Conservation (phyloP, 1,140 invertebrate species). For the Euwallacea similis region DNA sequence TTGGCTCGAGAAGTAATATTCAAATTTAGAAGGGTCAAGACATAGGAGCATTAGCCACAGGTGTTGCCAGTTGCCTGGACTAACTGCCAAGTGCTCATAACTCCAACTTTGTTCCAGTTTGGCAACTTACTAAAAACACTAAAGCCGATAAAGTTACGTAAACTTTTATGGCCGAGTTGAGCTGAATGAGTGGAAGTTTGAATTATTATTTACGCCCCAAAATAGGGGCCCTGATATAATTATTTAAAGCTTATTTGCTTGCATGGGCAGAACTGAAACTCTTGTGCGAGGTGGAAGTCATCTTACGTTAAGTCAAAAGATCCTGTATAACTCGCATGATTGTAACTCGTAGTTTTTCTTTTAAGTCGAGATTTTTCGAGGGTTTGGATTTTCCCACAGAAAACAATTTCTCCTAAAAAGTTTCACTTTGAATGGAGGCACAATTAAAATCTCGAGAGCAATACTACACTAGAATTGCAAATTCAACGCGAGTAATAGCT, state of each 20-base stretch:
- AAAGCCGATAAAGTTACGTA: slow-evolving; percentile 10
- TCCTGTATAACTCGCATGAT: no score
- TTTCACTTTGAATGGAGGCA: slow-evolving; percentile 6
- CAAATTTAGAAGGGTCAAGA: slow-evolving; percentile 18
- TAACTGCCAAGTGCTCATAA: slow-evolving; percentile 17
- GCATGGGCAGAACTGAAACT: no score
- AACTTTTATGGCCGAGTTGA: slow-evolving; percentile 11
- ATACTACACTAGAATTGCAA: slow-evolving; percentile 19
- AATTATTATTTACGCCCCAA: background rate
- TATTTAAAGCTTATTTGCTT: no score
- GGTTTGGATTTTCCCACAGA: background rate
- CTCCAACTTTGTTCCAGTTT: slow-evolving; percentile 11
- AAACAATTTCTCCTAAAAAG: background rate
- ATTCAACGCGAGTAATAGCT: slow-evolving; percentile 7
- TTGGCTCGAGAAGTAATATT: slow-evolving; percentile 15
- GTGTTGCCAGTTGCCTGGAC: slow-evolving; percentile 14
- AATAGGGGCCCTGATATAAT: background rate
- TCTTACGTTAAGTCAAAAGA: no score
- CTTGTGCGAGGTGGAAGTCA: no score
- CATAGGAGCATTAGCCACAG: slow-evolving; percentile 15
- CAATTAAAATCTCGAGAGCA: slow-evolving; percentile 13
- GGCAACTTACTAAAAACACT: background rate
- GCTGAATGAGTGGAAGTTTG: background rate
- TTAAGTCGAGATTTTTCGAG: background rate
- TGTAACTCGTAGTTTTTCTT: no score